These are phyloP conservation scores for Alviniconcha strummeri DNA, from an alignment of 2,888 invertebrate genomes.

Conservation along the genomic window DNA sequence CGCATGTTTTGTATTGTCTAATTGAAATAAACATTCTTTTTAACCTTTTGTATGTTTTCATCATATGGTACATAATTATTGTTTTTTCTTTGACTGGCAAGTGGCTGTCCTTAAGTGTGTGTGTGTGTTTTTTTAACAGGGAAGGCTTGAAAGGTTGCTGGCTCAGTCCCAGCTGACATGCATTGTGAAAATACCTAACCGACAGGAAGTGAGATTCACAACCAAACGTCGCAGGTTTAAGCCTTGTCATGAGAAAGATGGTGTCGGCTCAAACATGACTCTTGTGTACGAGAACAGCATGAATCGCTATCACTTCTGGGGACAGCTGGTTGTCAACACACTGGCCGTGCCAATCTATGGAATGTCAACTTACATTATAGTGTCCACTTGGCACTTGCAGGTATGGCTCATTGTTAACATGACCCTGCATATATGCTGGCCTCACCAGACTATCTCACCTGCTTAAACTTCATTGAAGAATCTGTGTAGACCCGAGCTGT, in stretches of 20 bases:
- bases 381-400: neutral
- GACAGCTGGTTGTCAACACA: slow-evolving; percentile 30
- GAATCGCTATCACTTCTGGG: slow-evolving; percentile 29
- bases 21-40: too few species aligned
- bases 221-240: slow-evolving; percentile 28
- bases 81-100: too few species aligned
- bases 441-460: too few species aligned
- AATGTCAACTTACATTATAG: slow-evolving; percentile 9
- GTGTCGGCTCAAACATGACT: slow-evolving; percentile 22
- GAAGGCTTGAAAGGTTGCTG: neutral
- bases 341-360: slow-evolving; percentile 24
- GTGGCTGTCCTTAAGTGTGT: too few species aligned
- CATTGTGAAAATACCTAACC: neutral
- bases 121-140: too few species aligned
- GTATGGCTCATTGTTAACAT: neutral
- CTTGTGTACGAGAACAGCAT: slow-evolving; percentile 38
- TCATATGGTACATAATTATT: too few species aligned
- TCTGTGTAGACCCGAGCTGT: too few species aligned
- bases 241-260: slow-evolving; percentile 30
- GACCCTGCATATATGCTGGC: too few species aligned
- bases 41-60: too few species aligned
- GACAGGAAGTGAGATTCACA: slow-evolving; percentile 14
- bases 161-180: neutral
- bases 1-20: too few species aligned
- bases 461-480: too few species aligned